Evolutionary conservation across 1,140 invertebrate genomes (phyloP).

Genomic region (Berghia stephanieae): DNA sequence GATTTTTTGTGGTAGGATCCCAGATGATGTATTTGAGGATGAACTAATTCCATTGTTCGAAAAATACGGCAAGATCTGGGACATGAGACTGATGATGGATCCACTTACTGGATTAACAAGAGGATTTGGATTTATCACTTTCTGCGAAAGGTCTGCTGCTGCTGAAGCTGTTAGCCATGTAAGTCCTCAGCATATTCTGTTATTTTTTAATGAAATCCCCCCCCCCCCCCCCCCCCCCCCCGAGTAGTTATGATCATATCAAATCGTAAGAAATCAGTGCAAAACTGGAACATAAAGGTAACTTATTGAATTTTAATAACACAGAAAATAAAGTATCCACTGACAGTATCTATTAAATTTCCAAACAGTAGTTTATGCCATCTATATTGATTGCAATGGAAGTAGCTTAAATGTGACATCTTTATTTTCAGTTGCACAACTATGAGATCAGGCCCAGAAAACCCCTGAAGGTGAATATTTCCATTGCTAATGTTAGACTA

Average conservation of each 20-base stretch:
- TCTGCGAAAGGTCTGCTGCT: constrained; percentile 90
- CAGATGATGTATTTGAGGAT: constrained; percentile 99
- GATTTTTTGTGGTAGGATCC: constrained; percentile 99
- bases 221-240: too few species aligned
- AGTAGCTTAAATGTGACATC: too few species aligned
- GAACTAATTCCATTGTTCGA: constrained; percentile 97
- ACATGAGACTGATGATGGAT: constrained; percentile 95
- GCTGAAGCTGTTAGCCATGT: constrained; percentile 95
- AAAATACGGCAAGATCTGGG: constrained; percentile 97
- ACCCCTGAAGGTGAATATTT: constrained; percentile 99
- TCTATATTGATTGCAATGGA: too few species aligned
- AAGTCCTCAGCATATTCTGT: constrained; percentile 61
- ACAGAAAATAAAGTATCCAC: too few species aligned
- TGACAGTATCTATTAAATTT: too few species aligned
- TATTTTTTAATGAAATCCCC: too few species aligned
- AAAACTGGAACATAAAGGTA: not conserved
- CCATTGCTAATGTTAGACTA: constrained; percentile 99
- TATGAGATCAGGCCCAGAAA: constrained; percentile 99
- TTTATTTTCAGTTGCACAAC: constrained; percentile 94
- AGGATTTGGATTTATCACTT: constrained; percentile 99
- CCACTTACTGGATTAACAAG: constrained; percentile 96
- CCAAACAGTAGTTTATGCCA: too few species aligned
- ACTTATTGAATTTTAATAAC: too few species aligned
- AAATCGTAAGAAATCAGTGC: not conserved
- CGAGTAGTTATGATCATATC: not conserved